phyloP scores from a whole-genome alignment of 2,113 vertebrate genomes.

The Oreochromis spilurus region DNA sequence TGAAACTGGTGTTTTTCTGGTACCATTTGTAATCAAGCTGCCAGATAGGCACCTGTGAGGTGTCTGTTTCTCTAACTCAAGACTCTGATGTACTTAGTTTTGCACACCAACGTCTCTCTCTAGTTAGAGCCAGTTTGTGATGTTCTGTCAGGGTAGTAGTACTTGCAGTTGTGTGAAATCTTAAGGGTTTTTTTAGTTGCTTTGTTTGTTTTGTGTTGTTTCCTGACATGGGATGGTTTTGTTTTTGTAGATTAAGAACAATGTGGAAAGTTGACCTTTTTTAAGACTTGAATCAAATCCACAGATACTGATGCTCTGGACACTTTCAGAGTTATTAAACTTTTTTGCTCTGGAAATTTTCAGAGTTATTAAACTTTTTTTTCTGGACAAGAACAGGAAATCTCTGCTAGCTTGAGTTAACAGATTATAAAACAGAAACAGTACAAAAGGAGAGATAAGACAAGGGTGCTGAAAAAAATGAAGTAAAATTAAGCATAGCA shows the following conservation, averaged over 20 bases:
- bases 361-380: neutral
- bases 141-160: neutral
- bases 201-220: neutral
- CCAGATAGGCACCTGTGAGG: neutral
- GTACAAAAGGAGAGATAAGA: neutral
- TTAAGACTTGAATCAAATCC: neutral
- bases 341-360: neutral
- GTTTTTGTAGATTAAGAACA: neutral
- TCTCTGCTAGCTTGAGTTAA: neutral
- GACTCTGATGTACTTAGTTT: neutral
- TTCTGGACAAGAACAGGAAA: neutral
- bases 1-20: neutral
- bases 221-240: neutral
- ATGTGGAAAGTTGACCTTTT: neutral
- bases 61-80: neutral
- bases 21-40: neutral
- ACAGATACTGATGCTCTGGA: neutral
- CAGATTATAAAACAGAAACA: neutral
- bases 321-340: neutral
- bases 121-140: neutral
- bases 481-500: neutral
- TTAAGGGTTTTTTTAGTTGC: accelerated
- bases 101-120: neutral
- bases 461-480: neutral
- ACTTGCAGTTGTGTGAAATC: neutral